Evolutionary conservation across 1,140 invertebrate species (phyloP).

Genomic region (Olivierus martensii): DNA sequence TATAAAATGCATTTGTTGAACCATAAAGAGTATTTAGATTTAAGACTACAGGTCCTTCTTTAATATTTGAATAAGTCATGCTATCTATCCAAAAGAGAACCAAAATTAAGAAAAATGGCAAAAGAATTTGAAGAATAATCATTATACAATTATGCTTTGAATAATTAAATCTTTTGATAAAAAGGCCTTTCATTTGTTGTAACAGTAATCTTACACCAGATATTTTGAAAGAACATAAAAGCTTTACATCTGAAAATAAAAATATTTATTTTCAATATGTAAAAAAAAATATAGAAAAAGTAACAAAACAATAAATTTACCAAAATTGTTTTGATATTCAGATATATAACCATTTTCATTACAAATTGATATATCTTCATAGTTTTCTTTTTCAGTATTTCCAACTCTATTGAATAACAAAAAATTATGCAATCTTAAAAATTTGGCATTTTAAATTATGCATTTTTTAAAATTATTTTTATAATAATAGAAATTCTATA

Average conservation of each 20-base stretch:
- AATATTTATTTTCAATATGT: neutral
- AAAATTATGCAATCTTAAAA: too few species aligned
- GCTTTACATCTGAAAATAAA: slow-evolving; percentile 3
- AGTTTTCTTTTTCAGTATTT: neutral
- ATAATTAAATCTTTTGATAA: slow-evolving; percentile 21
- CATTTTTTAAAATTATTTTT: too few species aligned
- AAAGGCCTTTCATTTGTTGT: slow-evolving; percentile 12
- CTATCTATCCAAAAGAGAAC: neutral
- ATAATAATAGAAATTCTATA: too few species aligned
- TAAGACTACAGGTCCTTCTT: slow-evolving; percentile 3
- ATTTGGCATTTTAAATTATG: too few species aligned
- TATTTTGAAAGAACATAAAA: neutral
- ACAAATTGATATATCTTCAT: neutral
- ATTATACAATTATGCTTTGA: slow-evolving; percentile 16
- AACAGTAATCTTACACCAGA: neutral
- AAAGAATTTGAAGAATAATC: slow-evolving; percentile 13
- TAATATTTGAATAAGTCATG: neutral
- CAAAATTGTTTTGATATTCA: neutral
- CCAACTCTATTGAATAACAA: neutral
- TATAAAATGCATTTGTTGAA: slow-evolving; percentile 9
- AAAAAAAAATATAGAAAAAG: neutral
- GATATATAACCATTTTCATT: neutral
- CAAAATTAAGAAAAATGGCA: slow-evolving; percentile 14
- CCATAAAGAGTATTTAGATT: slow-evolving; percentile 12
- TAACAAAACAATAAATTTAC: neutral